A percentile compares a stretch with the other conserved stretches of the same genome.
phyloP scores from a whole-genome alignment of 2,888 invertebrate genomes.

The Nymphalis polychloros region DNA sequence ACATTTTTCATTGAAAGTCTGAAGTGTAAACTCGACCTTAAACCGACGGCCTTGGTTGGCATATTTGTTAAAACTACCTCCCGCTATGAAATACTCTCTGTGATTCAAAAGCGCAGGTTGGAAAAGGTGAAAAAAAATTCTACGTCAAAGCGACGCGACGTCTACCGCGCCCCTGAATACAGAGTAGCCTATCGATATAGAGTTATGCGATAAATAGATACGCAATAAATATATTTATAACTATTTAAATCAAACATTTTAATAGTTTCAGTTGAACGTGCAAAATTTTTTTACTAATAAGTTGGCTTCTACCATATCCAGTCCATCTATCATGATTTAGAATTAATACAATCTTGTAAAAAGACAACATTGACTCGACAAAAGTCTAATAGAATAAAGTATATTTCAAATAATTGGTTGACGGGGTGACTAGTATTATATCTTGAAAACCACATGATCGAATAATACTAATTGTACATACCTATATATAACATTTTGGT shows the following conservation, averaged over 20 bases:
- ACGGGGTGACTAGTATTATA: too few relatives aligned
- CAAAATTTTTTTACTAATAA: too few relatives aligned
- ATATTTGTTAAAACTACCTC: conserved; percentile 32
- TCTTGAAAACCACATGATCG: too few relatives aligned
- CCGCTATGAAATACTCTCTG: conserved; percentile 26
- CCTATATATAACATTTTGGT: too few relatives aligned
- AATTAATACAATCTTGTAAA: too few relatives aligned
- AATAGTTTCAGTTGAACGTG: not conserved
- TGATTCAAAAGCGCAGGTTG: conserved; percentile 22
- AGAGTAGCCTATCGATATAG: not conserved
- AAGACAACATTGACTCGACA: too few relatives aligned
- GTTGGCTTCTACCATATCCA: too few relatives aligned
- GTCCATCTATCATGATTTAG: too few relatives aligned
- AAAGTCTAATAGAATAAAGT: too few relatives aligned
- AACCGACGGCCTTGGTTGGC: conserved; percentile 31
- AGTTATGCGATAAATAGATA: not conserved
- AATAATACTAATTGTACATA: too few relatives aligned
- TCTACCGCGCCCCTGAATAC: conserved; percentile 6
- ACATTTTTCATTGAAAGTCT: conserved; percentile 33
- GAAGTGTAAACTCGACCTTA: conserved; percentile 36
- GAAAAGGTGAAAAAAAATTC: conserved; percentile 23
- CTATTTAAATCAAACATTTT: not conserved
- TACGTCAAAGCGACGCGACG: conserved; percentile 6
- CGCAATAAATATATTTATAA: not conserved
- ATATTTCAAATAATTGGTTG: too few relatives aligned